A percentile compares a stretch with the other conserved stretches of the same genome.
Conservation (phyloP, 1,140 invertebrate genomes). For the Aethina tumida region DNA sequence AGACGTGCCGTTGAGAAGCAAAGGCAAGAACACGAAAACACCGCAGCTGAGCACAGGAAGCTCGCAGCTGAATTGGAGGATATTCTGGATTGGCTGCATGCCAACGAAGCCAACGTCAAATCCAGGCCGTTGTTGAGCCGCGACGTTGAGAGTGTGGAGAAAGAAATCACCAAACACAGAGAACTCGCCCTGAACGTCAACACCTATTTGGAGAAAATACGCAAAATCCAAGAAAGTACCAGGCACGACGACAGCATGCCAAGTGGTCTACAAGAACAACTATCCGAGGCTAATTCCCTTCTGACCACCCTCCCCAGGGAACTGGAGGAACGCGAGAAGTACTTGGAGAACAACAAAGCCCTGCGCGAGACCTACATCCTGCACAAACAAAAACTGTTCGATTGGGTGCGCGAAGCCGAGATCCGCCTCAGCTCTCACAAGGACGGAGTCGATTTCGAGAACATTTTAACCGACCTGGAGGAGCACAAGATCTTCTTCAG, state of each 20-base stretch:
- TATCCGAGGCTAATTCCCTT: slow-evolving; percentile 71
- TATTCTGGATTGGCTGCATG: slow-evolving; percentile 74
- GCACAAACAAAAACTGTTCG: slow-evolving; percentile 64
- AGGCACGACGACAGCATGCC: slow-evolving; percentile 68
- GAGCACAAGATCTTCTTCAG: slow-evolving; percentile 81
- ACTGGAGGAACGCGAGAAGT: slow-evolving; percentile 65
- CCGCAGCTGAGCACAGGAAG: slow-evolving; percentile 79
- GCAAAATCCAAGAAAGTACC: slow-evolving; percentile 54
- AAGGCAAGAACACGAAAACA: slow-evolving; percentile 73
- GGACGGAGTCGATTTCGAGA: slow-evolving; percentile 80
- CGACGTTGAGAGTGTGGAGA: slow-evolving; percentile 67
- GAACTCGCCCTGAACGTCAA: slow-evolving; percentile 59
- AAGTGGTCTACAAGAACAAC: slow-evolving; percentile 65
- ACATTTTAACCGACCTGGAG: slow-evolving; percentile 68
- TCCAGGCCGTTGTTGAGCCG: slow-evolving; percentile 72
- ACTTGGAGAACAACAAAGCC: slow-evolving; percentile 69
- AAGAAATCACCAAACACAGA: slow-evolving; percentile 71
- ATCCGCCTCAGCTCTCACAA: slow-evolving; percentile 65
- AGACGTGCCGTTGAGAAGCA: slow-evolving; percentile 74
- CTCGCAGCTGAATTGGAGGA: slow-evolving; percentile 69
- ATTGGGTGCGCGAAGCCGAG: slow-evolving; percentile 79
- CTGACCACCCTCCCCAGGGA: slow-evolving; percentile 67
- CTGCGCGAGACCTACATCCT: slow-evolving; percentile 62
- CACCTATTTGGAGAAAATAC: slow-evolving; percentile 57
- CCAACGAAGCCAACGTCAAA: slow-evolving; percentile 72